Percentiles rank a stretch among this genome's conserved stretches.
Evolutionary conservation across 2,888 invertebrate genomes (phyloP).

Genomic region (Nineta flava): DNA sequence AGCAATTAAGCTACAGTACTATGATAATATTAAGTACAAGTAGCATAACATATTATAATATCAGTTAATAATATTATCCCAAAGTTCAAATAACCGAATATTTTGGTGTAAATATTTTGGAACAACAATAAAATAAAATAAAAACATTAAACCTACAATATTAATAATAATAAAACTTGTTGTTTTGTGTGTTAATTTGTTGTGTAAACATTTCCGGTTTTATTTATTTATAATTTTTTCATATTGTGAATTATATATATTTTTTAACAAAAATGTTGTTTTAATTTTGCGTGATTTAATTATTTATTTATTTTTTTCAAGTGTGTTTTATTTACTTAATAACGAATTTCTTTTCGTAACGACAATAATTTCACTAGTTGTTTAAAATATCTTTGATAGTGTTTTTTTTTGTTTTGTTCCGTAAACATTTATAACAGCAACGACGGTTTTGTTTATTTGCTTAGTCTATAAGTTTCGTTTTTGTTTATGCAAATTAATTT

Average conservation of each 20-base stretch:
- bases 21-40: not conserved
- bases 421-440: too few species aligned
- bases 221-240: too few species aligned
- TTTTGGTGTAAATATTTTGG: not conserved
- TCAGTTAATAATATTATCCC: not conserved
- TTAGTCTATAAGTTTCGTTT: not conserved
- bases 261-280: not conserved
- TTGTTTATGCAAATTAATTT: not conserved
- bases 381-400: too few species aligned
- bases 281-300: not conserved
- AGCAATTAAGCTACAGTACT: conserved; percentile 1
- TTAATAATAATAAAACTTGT: not conserved
- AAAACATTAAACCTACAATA: not conserved
- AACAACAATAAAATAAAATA: not conserved
- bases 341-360: too few species aligned
- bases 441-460: too few species aligned
- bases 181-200: not conserved
- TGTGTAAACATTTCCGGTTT: too few species aligned
- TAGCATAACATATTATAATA: not conserved
- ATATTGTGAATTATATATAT: not conserved
- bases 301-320: not conserved
- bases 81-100: too few species aligned
- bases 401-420: too few species aligned
- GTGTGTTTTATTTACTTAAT: not conserved
- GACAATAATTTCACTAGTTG: too few species aligned